Conservation (phyloP, 2,888 invertebrate species). For the Drosophila siamana region DNA sequence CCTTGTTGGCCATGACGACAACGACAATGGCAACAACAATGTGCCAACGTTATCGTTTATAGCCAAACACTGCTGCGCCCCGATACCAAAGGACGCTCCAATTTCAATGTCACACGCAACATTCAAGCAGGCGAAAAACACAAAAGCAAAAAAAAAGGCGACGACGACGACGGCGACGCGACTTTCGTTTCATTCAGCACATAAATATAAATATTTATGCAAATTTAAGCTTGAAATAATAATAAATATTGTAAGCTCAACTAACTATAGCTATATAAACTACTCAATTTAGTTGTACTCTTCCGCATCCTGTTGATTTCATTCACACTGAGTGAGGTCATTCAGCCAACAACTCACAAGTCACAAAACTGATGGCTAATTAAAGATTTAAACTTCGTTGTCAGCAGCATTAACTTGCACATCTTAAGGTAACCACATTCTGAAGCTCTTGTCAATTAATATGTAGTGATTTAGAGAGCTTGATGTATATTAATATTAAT, state of each 20-base stretch:
- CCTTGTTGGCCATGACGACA: conserved; percentile 42
- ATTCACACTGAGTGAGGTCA: background rate
- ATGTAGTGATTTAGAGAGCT: background rate
- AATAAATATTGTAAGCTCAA: background rate
- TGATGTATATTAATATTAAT: background rate
- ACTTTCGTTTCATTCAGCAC: background rate
- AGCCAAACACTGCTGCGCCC: conserved; percentile 12
- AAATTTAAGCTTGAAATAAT: conserved; percentile 3
- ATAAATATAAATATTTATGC: conserved; percentile 23
- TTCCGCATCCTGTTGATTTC: background rate
- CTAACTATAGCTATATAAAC: background rate
- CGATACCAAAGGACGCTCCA: conserved; percentile 14
- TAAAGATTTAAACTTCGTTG: background rate
- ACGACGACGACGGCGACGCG: background rate
- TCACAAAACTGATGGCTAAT: background rate
- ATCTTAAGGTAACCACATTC: background rate
- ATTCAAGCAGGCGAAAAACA: conserved; percentile 2
- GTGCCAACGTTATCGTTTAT: conserved; percentile 34
- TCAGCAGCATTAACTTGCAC: background rate
- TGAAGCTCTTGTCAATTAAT: background rate
- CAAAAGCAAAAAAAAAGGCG: background rate
- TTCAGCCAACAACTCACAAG: no score
- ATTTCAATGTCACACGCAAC: conserved; percentile 53
- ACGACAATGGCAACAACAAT: conserved; percentile 29
- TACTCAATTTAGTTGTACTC: background rate